phyloP scores from a whole-genome alignment of 1,140 invertebrate genomes.

The Thaumetopoea pityocampa region DNA sequence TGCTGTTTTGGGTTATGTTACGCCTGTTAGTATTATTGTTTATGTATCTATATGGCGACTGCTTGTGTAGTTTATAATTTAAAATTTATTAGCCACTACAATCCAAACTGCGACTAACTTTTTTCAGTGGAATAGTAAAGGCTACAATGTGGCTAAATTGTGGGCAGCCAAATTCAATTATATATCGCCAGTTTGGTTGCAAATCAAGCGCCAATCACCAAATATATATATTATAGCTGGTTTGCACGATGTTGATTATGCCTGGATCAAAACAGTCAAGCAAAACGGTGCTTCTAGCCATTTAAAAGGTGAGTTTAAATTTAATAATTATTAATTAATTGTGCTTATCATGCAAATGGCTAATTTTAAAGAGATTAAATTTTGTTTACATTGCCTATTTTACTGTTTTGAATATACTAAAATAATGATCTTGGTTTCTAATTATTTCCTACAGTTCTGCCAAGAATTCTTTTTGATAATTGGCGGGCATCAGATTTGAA shows the following conservation, averaged over 20 bases:
- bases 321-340: conserved; percentile 21
- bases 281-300: conserved; percentile 56
- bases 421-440: not conserved
- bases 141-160: conserved; percentile 94
- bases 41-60: not conserved
- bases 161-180: conserved; percentile 94
- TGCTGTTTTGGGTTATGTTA: conserved; percentile 90
- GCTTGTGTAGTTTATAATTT: not conserved
- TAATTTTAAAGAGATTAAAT: too few species aligned
- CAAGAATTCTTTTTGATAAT: conserved; percentile 90
- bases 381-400: too few species aligned
- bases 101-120: not conserved
- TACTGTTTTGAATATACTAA: not conserved
- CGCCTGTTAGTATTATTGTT: conserved; percentile 80
- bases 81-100: too few species aligned
- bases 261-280: conserved; percentile 87
- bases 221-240: conserved; percentile 81
- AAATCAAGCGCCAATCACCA: conserved; percentile 81
- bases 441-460: conserved; percentile 81
- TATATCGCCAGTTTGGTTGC: conserved; percentile 96
- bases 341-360: too few species aligned
- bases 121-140: conserved; percentile 95
- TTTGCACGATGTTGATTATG: conserved; percentile 87
- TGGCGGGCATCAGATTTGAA: conserved; percentile 85
- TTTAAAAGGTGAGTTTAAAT: conserved; percentile 49